Percentiles rank a stretch among this genome's conserved stretches.
phyloP scores from a whole-genome alignment of 1,140 invertebrate species.

The Tetranychus cinnabarinus region DNA sequence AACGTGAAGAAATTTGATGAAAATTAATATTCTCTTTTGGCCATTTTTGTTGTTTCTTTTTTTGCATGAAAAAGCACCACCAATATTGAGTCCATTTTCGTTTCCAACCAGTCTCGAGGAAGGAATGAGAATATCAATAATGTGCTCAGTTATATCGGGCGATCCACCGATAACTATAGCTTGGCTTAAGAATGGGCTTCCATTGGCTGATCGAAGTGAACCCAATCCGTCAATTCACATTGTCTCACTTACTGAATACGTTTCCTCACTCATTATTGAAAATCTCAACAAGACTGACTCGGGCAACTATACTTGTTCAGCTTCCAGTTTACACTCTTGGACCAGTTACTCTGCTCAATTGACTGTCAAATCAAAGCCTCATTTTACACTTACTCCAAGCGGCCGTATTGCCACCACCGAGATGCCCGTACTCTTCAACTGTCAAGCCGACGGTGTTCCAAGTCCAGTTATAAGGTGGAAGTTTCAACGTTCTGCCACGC shows the following conservation, averaged over 20 bases:
- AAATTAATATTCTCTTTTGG: too few relatives aligned
- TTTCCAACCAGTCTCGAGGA: constrained; percentile 15
- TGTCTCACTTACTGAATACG: constrained; percentile 14
- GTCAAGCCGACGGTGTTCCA: constrained; percentile 16
- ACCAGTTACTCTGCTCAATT: constrained; percentile 52
- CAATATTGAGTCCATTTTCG: constrained; percentile 13
- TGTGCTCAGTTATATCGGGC: constrained; percentile 15
- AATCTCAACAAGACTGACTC: constrained; percentile 43
- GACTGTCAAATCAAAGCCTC: constrained; percentile 34
- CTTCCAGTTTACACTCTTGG: constrained; percentile 47
- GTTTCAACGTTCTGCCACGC: constrained; percentile 1
- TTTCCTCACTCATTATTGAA: constrained; percentile 37
- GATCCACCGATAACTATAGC: constrained; percentile 43
- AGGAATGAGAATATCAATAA: constrained; percentile 14
- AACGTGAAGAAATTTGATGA: too few relatives aligned
- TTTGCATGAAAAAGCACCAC: constrained; percentile 9
- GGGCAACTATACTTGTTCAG: constrained; percentile 55
- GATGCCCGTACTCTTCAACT: constrained; percentile 14
- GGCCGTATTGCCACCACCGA: constrained; percentile 11
- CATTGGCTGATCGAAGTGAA: constrained; percentile 19
- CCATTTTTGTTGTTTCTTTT: too few relatives aligned
- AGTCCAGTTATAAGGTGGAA: constrained; percentile 17
- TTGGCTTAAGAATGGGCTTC: constrained; percentile 47
- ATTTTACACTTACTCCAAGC: constrained; percentile 14
- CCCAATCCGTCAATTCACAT: constrained; percentile 11